Evolutionary conservation across 2,113 vertebrate species (phyloP).

Genomic region (Serilophus lunatus): DNA sequence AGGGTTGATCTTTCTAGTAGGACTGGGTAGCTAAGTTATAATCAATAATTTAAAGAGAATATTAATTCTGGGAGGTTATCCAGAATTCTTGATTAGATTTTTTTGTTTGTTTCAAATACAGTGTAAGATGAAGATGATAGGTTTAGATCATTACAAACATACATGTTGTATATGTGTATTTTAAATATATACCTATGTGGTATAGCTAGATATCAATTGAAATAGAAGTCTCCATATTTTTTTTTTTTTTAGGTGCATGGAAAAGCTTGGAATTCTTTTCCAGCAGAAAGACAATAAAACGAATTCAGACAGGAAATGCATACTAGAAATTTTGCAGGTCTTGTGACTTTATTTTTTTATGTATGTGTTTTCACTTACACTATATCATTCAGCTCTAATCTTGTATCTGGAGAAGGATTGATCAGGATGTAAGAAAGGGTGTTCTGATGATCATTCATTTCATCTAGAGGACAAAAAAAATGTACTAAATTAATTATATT

Average conservation of each 20-base stretch:
- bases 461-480: conserved; percentile 78
- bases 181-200: neutral
- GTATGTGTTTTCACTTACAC: conserved; percentile 79
- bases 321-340: neutral
- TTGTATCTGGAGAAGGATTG: conserved; percentile 91
- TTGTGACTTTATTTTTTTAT: neutral
- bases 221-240: neutral
- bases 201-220: neutral
- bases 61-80: neutral
- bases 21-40: neutral
- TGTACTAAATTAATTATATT: neutral
- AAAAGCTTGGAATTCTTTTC: neutral
- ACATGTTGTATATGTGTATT: neutral
- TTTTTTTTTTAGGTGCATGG: neutral
- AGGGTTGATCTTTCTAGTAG: neutral
- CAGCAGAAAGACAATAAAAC: neutral
- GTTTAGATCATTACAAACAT: neutral
- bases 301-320: neutral
- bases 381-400: conserved; percentile 91
- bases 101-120: neutral
- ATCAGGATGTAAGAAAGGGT: conserved; percentile 94
- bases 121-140: neutral
- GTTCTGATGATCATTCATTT: conserved; percentile 94
- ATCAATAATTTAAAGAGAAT: neutral
- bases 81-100: neutral